Base-by-base conservation (phyloP, 35 echinoderm and acorn worm species). In the Stichopus chloronotus region DNA sequence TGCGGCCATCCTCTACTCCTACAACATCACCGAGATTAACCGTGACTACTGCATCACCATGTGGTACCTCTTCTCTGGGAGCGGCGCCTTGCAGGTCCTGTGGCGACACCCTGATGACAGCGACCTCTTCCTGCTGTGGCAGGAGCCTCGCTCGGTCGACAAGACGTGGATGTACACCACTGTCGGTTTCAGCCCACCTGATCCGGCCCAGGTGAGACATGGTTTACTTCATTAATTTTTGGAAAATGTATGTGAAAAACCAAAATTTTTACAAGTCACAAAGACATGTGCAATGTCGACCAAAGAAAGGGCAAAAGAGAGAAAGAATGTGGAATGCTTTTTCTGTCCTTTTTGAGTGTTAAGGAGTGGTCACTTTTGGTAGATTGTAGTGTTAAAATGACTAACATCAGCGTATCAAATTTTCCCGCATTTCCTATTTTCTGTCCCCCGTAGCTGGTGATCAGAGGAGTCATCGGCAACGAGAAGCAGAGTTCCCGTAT, bases 41-140 rank as follows among this genome's bases (percentile, higher is more conserved):
- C 8, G 13, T 12, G 88, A 55, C 65, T 78, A 91, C 53, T 91
- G 88, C 56, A 56, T 91, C 21, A 91, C 88, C 16, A 77, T 77
- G 25, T 91, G 88, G 88, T 91, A 91, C 88, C 63, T 78, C 6
- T 76, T 76, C 56, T 91, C 65, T 21, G 88, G 88, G 7, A 4
- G 24, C 6, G 88, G 88, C 9, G 22, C 25, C 9, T 24, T 91
- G 19, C 68, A 91, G 65, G 43, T 91, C 52, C 17, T 91, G 4
- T 78, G 68, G 52, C 88, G 88, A 55, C 53, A 91, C 53, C 88
- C 88, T 0, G 56, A 78, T 14, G 72, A 53, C 14, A 10, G 24
- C 5, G 88, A 91, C 11, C 7, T 77, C 8, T 56, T 53, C 21
- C 24, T 76, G 53, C 14, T 91, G 52, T 91, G 88, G 88, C 24